phyloP scores from a whole-genome alignment of 2,888 invertebrate species.

The Drosophila antonietae region DNA sequence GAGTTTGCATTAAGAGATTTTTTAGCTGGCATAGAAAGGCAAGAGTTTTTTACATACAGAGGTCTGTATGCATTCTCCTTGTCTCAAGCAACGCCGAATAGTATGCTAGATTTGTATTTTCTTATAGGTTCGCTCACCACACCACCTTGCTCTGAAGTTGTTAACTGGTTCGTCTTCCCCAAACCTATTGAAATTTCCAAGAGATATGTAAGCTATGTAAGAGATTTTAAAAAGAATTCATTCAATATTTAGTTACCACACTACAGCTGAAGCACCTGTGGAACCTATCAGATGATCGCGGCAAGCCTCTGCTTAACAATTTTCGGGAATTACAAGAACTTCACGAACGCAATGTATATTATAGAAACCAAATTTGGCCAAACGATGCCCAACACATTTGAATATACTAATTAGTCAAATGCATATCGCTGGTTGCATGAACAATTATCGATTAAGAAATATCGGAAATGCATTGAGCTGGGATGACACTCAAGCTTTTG shows the following conservation, averaged over 20 bases:
- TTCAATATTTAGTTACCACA: not conserved
- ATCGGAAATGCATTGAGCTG: not conserved
- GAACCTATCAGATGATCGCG: slow-evolving; percentile 46
- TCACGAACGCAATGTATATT: slow-evolving; percentile 40
- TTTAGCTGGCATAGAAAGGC: slow-evolving; percentile 28
- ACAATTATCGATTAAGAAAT: slow-evolving; percentile 15
- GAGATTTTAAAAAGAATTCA: too few species aligned
- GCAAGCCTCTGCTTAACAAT: slow-evolving; percentile 53
- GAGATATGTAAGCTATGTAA: slow-evolving; percentile 35
- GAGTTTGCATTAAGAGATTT: slow-evolving; percentile 45
- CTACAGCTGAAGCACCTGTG: slow-evolving; percentile 55
- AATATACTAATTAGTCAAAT: not conserved
- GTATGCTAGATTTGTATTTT: not conserved
- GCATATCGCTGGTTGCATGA: not conserved
- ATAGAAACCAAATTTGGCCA: not conserved
- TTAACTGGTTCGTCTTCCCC: slow-evolving; percentile 64
- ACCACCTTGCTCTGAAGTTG: slow-evolving; percentile 64
- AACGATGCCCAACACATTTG: not conserved
- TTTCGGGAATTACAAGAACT: slow-evolving; percentile 47
- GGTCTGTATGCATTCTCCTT: slow-evolving; percentile 29
- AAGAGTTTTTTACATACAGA: slow-evolving; percentile 55
- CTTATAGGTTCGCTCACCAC: slow-evolving; percentile 60
- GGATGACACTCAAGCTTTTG: not conserved
- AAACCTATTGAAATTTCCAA: slow-evolving; percentile 50
- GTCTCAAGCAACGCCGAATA: too few species aligned